These are phyloP conservation scores for Pterophyllum scalare DNA, from an alignment of 2,113 vertebrate species.

Conservation along the genomic window DNA sequence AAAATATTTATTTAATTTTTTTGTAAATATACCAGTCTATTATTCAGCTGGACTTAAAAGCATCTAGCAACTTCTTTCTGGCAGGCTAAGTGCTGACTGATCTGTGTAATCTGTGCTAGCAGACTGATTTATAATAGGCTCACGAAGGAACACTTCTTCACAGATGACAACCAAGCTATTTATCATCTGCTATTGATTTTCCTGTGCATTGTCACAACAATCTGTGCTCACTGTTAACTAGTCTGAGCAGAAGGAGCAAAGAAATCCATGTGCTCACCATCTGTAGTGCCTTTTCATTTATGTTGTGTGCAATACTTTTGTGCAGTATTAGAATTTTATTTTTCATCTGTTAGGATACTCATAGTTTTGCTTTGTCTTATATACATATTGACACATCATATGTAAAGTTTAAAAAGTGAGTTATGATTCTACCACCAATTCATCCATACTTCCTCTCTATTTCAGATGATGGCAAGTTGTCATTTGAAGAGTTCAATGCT, in stretches of 20 bases:
- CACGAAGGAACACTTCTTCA: constrained; percentile 41
- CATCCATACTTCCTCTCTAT: constrained; percentile 29
- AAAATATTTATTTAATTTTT: neutral
- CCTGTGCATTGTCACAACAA: constrained; percentile 36
- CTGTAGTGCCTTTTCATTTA: neutral
- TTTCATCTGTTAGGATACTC: neutral
- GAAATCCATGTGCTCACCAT: neutral
- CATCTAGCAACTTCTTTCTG: constrained; percentile 35
- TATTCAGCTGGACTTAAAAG: constrained; percentile 36
- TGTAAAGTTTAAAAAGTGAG: neutral
- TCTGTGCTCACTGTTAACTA: constrained; percentile 46
- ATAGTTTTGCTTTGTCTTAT: neutral
- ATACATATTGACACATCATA: neutral
- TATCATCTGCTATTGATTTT: constrained; percentile 57
- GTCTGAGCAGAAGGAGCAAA: neutral
- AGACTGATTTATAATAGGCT: constrained; percentile 56
- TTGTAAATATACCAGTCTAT: neutral
- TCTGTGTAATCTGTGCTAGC: constrained; percentile 31
- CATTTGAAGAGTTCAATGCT: constrained; percentile 97
- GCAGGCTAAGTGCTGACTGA: constrained; percentile 47
- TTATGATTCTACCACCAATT: neutral
- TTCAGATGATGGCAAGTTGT: constrained; percentile 95
- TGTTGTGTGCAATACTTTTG: neutral
- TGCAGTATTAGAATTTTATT: fast-evolving
- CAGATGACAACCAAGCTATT: constrained; percentile 50